These are phyloP conservation scores for Drosophila fulvimacula DNA, from an alignment of 2,888 invertebrate genomes.

Conservation along the genomic window DNA sequence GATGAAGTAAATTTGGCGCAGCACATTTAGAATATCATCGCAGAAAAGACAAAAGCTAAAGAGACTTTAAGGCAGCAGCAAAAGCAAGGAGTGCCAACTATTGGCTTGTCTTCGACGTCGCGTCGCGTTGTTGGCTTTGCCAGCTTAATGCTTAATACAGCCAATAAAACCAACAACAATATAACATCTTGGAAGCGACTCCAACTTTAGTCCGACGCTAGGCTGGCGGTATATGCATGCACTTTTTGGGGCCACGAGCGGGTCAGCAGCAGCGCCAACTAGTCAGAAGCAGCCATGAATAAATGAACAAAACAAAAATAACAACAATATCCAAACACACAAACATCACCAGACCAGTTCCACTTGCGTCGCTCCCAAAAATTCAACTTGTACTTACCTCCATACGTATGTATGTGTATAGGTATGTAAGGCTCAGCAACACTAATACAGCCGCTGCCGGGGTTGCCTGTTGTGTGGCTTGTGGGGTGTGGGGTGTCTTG, in stretches of 20 bases:
- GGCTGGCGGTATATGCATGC: conserved; percentile 63
- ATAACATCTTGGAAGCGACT: conserved; percentile 68
- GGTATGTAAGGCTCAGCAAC: conserved; percentile 35
- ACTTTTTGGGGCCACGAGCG: conserved; percentile 81
- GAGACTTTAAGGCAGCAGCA: conserved; percentile 24
- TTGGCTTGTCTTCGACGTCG: conserved; percentile 49
- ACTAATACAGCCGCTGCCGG: conserved; percentile 15
- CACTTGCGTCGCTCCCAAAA: conserved; percentile 80
- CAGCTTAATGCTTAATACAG: conserved; percentile 79
- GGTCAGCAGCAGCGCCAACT: conserved; percentile 71
- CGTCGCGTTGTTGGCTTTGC: conserved; percentile 61
- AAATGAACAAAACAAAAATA: conserved; percentile 43
- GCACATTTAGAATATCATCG: conserved; percentile 83
- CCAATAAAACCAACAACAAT: conserved; percentile 68
- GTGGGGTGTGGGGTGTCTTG: not conserved
- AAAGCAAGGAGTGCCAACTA: conserved; percentile 81
- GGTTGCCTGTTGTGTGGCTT: conserved; percentile 4
- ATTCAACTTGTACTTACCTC: conserved; percentile 65
- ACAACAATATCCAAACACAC: conserved; percentile 22
- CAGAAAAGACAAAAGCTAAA: conserved; percentile 51
- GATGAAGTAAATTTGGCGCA: conserved; percentile 78
- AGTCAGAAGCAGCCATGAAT: conserved; percentile 55
- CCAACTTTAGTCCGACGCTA: conserved; percentile 55
- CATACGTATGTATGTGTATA: conserved; percentile 22
- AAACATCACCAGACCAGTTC: conserved; percentile 71